These are phyloP conservation scores for Xanthia icteritia DNA, from an alignment of 2,888 invertebrate genomes.

Conservation along the genomic window DNA sequence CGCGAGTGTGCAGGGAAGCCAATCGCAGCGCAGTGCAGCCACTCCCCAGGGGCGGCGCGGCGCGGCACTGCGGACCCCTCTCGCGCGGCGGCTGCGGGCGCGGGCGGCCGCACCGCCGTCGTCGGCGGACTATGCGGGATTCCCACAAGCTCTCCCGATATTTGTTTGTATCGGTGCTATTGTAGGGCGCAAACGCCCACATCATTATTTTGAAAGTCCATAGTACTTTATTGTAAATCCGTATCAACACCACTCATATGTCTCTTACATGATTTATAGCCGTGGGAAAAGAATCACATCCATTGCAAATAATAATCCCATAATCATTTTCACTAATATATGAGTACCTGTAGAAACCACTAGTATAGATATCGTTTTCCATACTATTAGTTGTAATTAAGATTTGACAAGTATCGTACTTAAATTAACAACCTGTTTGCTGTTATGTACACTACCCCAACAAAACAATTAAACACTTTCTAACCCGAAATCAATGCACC, in stretches of 20 bases:
- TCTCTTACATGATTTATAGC: slow-evolving; percentile 87
- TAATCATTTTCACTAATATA: slow-evolving; percentile 3
- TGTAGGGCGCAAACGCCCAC: slow-evolving; percentile 88
- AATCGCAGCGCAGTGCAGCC: slow-evolving; percentile 76
- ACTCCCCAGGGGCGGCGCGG: slow-evolving; percentile 71
- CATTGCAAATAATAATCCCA: slow-evolving; percentile 27
- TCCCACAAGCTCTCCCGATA: slow-evolving; percentile 86
- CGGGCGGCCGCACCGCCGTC: slow-evolving; percentile 55
- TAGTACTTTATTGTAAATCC: slow-evolving; percentile 87
- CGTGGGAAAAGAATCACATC: slow-evolving; percentile 81
- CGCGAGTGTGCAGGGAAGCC: slow-evolving; percentile 68
- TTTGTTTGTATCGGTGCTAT: slow-evolving; percentile 83
- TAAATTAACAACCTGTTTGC: background rate
- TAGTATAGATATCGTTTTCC: background rate
- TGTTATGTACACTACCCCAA: background rate
- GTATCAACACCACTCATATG: slow-evolving; percentile 86
- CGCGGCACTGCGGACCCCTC: slow-evolving; percentile 59
- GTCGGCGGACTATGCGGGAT: slow-evolving; percentile 85
- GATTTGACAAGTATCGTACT: background rate
- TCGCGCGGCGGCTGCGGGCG: slow-evolving; percentile 68
- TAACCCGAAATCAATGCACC: background rate
- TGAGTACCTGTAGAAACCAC: background rate
- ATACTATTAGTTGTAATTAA: background rate
- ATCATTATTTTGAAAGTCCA: slow-evolving; percentile 88
- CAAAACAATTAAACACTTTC: background rate